Evolutionary conservation across 2,797 vertebrate species (phyloP).

Genomic region (Harpagifer antarcticus): DNA sequence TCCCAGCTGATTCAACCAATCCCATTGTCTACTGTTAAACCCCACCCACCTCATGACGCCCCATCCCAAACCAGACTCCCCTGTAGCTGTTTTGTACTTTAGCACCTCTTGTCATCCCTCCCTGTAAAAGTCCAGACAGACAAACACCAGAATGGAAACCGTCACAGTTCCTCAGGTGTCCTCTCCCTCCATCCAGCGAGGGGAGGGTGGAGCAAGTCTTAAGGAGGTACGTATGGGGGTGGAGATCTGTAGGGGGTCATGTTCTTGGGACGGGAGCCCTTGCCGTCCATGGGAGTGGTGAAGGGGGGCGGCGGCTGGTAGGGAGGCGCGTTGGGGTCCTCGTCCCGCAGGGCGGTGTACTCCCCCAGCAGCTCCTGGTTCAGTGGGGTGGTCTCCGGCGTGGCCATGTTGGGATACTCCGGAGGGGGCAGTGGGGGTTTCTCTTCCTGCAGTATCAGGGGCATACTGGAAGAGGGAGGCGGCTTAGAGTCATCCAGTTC

Average conservation of each 20-base stretch:
- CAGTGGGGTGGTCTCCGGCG: constrained; percentile 93
- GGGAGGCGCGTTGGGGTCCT: constrained; percentile 94
- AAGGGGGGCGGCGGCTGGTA: constrained; percentile 98
- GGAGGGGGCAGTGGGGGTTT: constrained; percentile 96
- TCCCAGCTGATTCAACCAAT: constrained; percentile 67
- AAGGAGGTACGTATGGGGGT: constrained; percentile 97
- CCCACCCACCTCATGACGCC: constrained; percentile 39
- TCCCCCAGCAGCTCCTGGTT: constrained; percentile 96
- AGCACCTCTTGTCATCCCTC: constrained; percentile 77
- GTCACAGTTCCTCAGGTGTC: constrained; percentile 85
- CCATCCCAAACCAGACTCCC: constrained; percentile 66
- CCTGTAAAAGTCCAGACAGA: constrained; percentile 85
- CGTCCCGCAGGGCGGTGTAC: constrained; percentile 94
- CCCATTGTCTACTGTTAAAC: constrained; percentile 46
- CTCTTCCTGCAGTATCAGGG: constrained; percentile 97
- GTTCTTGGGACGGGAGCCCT: constrained; percentile 98
- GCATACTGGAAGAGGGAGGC: constrained; percentile 96
- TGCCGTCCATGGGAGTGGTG: constrained; percentile 95
- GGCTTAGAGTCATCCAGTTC: constrained; percentile 98
- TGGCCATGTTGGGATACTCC: constrained; percentile 94
- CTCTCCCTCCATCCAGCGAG: constrained; percentile 73
- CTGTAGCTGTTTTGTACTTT: constrained; percentile 74
- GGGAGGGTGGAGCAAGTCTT: constrained; percentile 84
- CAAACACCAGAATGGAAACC: constrained; percentile 89
- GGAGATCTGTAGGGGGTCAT: constrained; percentile 99